These are phyloP conservation scores for Strongylocentrotus purpuratus DNA, from an alignment of 35 echinoderm and acorn worm species.

Conservation along the genomic window DNA sequence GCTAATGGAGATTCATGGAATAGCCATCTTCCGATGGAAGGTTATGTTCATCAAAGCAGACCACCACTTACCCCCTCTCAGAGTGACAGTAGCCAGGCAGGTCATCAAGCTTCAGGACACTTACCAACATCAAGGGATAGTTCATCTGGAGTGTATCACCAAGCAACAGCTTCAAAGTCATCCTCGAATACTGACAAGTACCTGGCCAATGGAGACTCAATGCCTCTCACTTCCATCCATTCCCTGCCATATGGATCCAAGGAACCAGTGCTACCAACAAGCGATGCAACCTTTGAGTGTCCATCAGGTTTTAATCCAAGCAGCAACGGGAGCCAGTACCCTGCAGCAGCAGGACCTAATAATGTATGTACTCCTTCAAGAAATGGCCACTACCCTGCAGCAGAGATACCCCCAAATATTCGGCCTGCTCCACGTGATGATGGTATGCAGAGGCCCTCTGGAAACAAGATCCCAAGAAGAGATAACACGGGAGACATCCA, in stretches of 20 bases:
- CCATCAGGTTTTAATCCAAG: neutral
- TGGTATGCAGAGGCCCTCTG: neutral
- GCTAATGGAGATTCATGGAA: neutral
- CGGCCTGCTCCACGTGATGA: neutral
- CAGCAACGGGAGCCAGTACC: neutral
- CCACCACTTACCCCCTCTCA: neutral
- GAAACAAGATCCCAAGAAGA: constrained; percentile 15
- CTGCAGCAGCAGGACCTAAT: neutral
- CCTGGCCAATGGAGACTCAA: neutral
- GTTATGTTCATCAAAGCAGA: neutral
- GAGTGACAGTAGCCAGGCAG: neutral
- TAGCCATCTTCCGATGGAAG: neutral
- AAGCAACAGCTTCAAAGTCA: neutral
- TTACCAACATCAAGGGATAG: neutral
- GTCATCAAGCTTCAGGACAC: neutral
- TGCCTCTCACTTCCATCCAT: neutral
- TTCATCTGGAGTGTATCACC: neutral
- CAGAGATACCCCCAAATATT: neutral
- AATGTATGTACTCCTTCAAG: neutral
- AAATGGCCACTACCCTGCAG: neutral
- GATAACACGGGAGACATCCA: neutral
- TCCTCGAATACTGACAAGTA: neutral
- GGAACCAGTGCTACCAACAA: neutral
- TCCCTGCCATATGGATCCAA: constrained; percentile 16
- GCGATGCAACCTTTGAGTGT: neutral